These are phyloP conservation scores for Drosophila santomea DNA, from an alignment of 1,140 invertebrate genomes.

Conservation along the genomic window DNA sequence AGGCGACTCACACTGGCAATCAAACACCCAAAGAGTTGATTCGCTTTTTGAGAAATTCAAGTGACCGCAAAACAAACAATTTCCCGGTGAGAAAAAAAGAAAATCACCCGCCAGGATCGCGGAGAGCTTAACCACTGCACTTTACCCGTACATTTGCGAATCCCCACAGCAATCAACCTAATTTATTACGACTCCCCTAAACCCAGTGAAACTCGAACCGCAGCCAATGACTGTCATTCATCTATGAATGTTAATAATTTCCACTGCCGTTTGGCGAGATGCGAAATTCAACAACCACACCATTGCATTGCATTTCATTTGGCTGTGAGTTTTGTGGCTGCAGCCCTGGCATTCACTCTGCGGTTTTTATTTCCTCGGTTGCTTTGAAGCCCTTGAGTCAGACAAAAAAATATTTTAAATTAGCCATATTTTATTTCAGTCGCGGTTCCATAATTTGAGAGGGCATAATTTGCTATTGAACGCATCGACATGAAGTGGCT, in stretches of 20 bases:
- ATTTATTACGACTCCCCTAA: slow-evolving; percentile 61
- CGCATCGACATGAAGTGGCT: neutral
- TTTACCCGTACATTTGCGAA: slow-evolving; percentile 17
- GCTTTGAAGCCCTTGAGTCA: slow-evolving; percentile 39
- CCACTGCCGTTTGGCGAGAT: slow-evolving; percentile 31
- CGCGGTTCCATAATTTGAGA: slow-evolving; percentile 11
- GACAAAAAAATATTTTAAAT: slow-evolving; percentile 11
- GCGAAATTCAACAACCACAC: slow-evolving; percentile 31
- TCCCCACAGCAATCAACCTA: slow-evolving; percentile 74
- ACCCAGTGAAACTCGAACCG: slow-evolving; percentile 9
- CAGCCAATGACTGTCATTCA: slow-evolving; percentile 47
- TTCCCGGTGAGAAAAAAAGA: slow-evolving; percentile 17
- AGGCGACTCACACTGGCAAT: slow-evolving; percentile 54
- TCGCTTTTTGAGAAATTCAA: slow-evolving; percentile 48
- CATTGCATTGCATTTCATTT: neutral
- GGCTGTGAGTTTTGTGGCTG: slow-evolving; percentile 22
- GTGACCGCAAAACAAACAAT: slow-evolving; percentile 51
- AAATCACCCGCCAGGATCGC: slow-evolving; percentile 1
- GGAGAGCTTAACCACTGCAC: slow-evolving; percentile 14
- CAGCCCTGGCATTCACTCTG: slow-evolving; percentile 30
- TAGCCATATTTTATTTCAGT: slow-evolving; percentile 27
- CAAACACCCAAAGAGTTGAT: slow-evolving; percentile 74
- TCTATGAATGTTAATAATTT: slow-evolving; percentile 61
- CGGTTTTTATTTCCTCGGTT: slow-evolving; percentile 43
- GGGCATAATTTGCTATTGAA: slow-evolving; percentile 6